Conservation (phyloP, 1,140 invertebrate species). For the Polyergus mexicanus region DNA sequence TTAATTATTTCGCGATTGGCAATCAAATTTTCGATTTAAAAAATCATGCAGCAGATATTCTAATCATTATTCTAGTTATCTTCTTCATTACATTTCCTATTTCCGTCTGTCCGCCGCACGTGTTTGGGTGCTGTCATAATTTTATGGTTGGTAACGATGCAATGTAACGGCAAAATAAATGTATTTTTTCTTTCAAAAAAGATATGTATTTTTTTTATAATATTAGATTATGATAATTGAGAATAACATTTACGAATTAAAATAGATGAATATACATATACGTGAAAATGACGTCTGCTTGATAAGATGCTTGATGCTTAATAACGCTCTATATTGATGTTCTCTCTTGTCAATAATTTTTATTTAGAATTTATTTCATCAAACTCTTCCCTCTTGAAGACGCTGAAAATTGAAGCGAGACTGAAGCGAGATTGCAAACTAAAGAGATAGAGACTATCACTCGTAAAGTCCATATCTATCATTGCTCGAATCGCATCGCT, state of each 20-base stretch:
- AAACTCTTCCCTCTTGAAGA: constrained; percentile 4
- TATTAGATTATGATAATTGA: no score
- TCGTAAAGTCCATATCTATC: constrained; percentile 45
- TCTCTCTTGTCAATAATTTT: not conserved
- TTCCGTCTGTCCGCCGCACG: not conserved
- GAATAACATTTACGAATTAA: not conserved
- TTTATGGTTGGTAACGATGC: not conserved
- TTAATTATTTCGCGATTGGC: not conserved
- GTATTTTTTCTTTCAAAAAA: not conserved
- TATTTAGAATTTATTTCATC: constrained; percentile 56
- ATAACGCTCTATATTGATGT: not conserved
- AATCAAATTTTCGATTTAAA: constrained; percentile 13
- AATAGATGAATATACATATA: not conserved
- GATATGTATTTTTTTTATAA: not conserved
- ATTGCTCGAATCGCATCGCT: not conserved
- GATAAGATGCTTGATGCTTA: not conserved
- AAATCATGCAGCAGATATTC: not conserved
- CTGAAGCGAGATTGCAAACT: constrained; percentile 44
- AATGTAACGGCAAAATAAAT: constrained; percentile 4
- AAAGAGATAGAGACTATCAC: constrained; percentile 42
- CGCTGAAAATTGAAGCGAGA: constrained; percentile 23
- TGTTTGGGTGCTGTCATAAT: not conserved
- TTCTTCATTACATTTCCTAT: not conserved
- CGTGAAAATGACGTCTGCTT: not conserved
- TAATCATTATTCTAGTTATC: not conserved